Evolutionary conservation across 2,797 vertebrate species (phyloP).

Genomic region (Spinus pinus): DNA sequence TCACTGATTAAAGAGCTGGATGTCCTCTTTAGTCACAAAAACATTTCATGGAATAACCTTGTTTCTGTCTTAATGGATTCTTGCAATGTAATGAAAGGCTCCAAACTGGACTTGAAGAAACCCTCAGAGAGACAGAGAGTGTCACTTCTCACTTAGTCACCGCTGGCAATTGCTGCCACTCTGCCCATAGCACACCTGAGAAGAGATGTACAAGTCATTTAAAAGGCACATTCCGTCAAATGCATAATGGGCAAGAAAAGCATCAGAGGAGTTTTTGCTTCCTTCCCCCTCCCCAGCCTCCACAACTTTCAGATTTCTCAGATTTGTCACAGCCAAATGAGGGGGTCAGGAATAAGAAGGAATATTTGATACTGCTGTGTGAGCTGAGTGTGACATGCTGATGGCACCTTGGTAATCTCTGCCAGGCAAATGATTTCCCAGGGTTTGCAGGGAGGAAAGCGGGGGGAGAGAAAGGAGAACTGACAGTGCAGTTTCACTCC

Average conservation of each 20-base stretch:
- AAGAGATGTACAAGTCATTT: conserved; percentile 58
- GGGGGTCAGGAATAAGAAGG: neutral
- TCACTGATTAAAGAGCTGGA: conserved; percentile 76
- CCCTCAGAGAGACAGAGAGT: conserved; percentile 64
- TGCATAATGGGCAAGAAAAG: conserved; percentile 17
- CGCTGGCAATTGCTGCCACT: conserved; percentile 60
- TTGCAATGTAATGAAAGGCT: conserved; percentile 72
- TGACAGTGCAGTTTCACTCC: conserved; percentile 48
- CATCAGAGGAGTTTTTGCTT: neutral
- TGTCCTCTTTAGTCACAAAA: conserved; percentile 74
- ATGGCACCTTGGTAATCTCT: conserved; percentile 1
- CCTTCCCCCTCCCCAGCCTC: neutral
- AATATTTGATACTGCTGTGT: neutral
- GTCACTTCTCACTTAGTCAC: conserved; percentile 74
- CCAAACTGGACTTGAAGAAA: conserved; percentile 74
- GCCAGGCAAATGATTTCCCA: conserved; percentile 20
- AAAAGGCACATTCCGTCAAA: conserved; percentile 64
- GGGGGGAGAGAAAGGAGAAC: neutral
- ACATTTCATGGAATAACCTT: conserved; percentile 74
- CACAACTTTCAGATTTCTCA: neutral
- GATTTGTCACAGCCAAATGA: conserved; percentile 36
- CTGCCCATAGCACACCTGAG: conserved; percentile 53
- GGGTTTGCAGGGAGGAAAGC: neutral
- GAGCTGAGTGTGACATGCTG: neutral
- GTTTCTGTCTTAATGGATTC: conserved; percentile 78